Conservation (phyloP, 2,113 vertebrate genomes). For the Nycticorax nycticorax region DNA sequence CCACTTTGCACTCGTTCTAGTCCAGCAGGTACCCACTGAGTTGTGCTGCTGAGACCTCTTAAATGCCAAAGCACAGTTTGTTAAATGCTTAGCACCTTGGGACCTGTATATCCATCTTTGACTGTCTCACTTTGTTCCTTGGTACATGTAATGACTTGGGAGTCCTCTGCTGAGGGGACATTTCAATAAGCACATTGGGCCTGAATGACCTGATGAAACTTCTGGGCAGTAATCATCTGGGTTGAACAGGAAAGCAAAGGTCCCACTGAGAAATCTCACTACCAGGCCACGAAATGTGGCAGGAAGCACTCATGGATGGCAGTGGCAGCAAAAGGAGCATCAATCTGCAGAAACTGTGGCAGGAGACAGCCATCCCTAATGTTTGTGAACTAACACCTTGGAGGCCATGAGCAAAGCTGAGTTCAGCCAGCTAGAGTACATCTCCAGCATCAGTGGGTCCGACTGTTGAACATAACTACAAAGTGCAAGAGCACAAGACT, state of each 20-base stretch:
- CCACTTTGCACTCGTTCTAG: not conserved
- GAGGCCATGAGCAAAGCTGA: not conserved
- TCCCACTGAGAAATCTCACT: not conserved
- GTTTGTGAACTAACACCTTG: not conserved
- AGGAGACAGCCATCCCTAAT: not conserved
- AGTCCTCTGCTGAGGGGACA: not conserved
- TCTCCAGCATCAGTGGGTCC: fast-evolving
- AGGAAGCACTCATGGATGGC: not conserved
- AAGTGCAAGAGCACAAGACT: not conserved
- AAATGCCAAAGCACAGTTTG: not conserved
- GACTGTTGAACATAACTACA: fast-evolving
- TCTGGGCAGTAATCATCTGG: not conserved
- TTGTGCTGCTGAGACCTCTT: not conserved
- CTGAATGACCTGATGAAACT: not conserved
- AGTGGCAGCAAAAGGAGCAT: not conserved
- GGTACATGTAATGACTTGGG: not conserved
- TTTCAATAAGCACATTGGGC: not conserved
- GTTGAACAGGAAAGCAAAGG: not conserved
- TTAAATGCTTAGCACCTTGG: not conserved
- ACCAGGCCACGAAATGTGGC: not conserved
- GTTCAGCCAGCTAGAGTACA: fast-evolving
- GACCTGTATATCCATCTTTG: not conserved
- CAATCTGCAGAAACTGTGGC: not conserved
- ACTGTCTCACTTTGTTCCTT: not conserved
- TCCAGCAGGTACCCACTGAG: not conserved